A percentile compares a stretch with the other conserved stretches of the same genome.
Evolutionary conservation across 2,888 invertebrate genomes (phyloP).

Genomic region (Hedychridium roseum): DNA sequence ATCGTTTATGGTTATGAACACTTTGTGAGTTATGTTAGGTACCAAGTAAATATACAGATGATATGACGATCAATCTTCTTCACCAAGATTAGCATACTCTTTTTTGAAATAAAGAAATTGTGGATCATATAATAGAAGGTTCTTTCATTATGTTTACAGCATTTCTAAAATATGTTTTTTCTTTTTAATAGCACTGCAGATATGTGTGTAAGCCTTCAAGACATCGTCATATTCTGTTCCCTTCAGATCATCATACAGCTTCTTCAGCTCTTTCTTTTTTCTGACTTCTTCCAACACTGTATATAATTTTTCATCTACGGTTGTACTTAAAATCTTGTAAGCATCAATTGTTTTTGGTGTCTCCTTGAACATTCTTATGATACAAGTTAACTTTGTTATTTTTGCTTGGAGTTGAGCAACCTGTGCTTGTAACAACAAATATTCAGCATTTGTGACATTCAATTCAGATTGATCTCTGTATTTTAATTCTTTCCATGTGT

Average conservation of each 20-base stretch:
- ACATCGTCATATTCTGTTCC: constrained; percentile 64
- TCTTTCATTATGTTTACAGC: constrained; percentile 21
- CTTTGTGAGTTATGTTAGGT: background rate
- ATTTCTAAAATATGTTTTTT: constrained; percentile 54
- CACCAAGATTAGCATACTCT: background rate
- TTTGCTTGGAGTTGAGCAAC: constrained; percentile 56
- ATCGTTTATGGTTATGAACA: too few relatives aligned
- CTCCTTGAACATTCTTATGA: constrained; percentile 63
- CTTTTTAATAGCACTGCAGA: constrained; percentile 59
- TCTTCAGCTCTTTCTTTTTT: constrained; percentile 55
- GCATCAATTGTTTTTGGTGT: constrained; percentile 60
- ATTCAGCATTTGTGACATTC: constrained; percentile 52
- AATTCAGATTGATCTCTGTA: constrained; percentile 48
- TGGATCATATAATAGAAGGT: background rate
- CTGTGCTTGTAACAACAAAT: constrained; percentile 45
- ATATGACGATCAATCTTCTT: background rate
- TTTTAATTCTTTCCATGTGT: constrained; percentile 57
- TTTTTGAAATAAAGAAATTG: background rate
- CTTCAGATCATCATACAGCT: constrained; percentile 59
- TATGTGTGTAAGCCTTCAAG: constrained; percentile 59
- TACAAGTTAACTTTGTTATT: constrained; percentile 55
- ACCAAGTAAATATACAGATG: background rate
- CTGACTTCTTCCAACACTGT: constrained; percentile 56
- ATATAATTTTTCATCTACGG: constrained; percentile 58
- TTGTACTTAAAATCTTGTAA: constrained; percentile 57